phyloP scores from a whole-genome alignment of 2,888 invertebrate species.

The Rotaria socialis region DNA sequence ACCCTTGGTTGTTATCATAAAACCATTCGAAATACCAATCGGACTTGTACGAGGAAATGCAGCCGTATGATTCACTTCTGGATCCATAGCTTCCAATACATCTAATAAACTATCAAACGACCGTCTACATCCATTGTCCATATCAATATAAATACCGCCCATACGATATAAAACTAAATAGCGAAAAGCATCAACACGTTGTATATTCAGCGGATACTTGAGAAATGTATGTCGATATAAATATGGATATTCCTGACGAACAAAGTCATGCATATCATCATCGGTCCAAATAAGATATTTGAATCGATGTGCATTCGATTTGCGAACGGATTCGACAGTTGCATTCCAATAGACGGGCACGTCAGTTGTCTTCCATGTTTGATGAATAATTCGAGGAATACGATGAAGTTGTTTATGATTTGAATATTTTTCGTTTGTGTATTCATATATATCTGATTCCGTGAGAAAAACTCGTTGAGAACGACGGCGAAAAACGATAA shows the following conservation, averaged over 20 bases:
- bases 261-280: not conserved
- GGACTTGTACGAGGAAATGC: not conserved
- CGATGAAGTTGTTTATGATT: not conserved
- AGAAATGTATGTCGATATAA: not conserved
- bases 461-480: no score
- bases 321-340: not conserved
- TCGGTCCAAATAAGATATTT: not conserved
- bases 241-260: not conserved
- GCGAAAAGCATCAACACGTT: conserved; percentile 26
- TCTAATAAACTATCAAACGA: not conserved
- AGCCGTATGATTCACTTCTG: not conserved
- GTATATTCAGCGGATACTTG: not conserved
- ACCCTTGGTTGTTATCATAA: conserved; percentile 14
- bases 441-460: no score
- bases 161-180: not conserved
- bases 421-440: not conserved
- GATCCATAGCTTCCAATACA: not conserved
- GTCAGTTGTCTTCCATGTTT: not conserved
- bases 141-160: conserved; percentile 33
- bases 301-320: not conserved
- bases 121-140: not conserved
- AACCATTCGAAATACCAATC: conserved; percentile 16
- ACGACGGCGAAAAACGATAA: no score
- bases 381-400: not conserved
- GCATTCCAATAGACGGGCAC: not conserved